Evolutionary conservation across 1,140 invertebrate species (phyloP).

Genomic region (Drosophila mojavensis): DNA sequence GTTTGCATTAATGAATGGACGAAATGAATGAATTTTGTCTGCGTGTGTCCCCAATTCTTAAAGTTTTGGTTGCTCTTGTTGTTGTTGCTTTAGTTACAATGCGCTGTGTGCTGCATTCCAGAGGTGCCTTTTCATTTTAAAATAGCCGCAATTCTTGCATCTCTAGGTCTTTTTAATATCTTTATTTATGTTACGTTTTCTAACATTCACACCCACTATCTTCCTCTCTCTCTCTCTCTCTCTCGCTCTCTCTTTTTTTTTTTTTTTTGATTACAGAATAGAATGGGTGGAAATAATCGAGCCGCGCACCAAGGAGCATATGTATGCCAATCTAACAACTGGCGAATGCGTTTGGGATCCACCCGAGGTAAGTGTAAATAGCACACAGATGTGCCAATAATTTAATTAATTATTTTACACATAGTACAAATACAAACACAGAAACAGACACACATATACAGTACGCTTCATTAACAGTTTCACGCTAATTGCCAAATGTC

Average conservation of each 20-base stretch:
- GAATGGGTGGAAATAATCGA: slow-evolving; percentile 99
- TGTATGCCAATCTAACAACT: slow-evolving; percentile 99
- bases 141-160: slow-evolving; percentile 65
- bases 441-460: slow-evolving; percentile 2
- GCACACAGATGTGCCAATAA: slow-evolving; percentile 15
- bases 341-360: slow-evolving; percentile 99
- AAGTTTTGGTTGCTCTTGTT: slow-evolving; percentile 28
- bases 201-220: slow-evolving; percentile 8
- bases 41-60: slow-evolving; percentile 29
- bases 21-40: slow-evolving; percentile 67
- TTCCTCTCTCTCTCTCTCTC: slow-evolving; percentile 28
- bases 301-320: slow-evolving; percentile 98
- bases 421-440: neutral
- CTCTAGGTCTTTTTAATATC: slow-evolving; percentile 62
- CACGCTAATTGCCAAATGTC: slow-evolving; percentile 41
- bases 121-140: slow-evolving; percentile 64
- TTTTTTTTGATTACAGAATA: slow-evolving; percentile 70
- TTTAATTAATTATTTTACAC: slow-evolving; percentile 29
- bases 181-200: slow-evolving; percentile 72
- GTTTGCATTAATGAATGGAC: slow-evolving; percentile 52
- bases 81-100: slow-evolving; percentile 25
- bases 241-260: slow-evolving; percentile 17
- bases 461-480: slow-evolving; percentile 19
- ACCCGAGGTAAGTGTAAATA: slow-evolving; percentile 87
- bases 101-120: slow-evolving; percentile 57